Evolutionary conservation across 2,888 invertebrate species (phyloP), one percentile per base, ranked within the genome.

Genomic region (Yponomeuta evonymella): DNA sequence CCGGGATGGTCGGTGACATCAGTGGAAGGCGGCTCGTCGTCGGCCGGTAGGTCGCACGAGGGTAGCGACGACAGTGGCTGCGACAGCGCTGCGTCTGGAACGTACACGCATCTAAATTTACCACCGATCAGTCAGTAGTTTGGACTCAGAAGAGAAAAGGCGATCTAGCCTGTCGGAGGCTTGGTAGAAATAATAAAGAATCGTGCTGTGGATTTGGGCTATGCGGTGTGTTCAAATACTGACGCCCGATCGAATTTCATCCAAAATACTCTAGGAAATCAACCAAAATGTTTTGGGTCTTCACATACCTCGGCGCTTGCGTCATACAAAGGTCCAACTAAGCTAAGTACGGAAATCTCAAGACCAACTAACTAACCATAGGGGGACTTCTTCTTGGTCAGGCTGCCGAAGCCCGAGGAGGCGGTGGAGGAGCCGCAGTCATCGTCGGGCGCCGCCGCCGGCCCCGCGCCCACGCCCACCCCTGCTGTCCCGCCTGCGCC

Each of bases 351-450:
- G 36, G 36, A 36, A 36, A 36, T 51, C 12, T 6, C 12, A 51
- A 12, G 1, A n/a, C n/a, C 43, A 15, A 15, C 10, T 33, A 3
- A 36, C 69, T n/a, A n/a, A 69, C 63, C 62, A 36, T 33, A 30
- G 23, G 43, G 30, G 12, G 95, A 94, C 86, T 95, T 93, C 83
- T 94, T 94, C 89, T 96, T 96, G 78, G 97, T 96, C 84, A 97
- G 94, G 83, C 96, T 96, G 76, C 97, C 96, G 90, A 97, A 97
- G 78, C 97, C 97, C 75, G 97, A 96, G 88, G 96, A 96, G 77
- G 96, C 95, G 79, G 95, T 95, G 83, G 96, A 95, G 74, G 95
- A 95, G 76, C 93, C 94, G 79, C 94, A 93, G 82, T 93, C 93
- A 82, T 94, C 94, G 80, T 94, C 94, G 74, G 89, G 89, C 73